phyloP scores from a whole-genome alignment of 1,140 invertebrate species.

The Pachypeltis micranthus region DNA sequence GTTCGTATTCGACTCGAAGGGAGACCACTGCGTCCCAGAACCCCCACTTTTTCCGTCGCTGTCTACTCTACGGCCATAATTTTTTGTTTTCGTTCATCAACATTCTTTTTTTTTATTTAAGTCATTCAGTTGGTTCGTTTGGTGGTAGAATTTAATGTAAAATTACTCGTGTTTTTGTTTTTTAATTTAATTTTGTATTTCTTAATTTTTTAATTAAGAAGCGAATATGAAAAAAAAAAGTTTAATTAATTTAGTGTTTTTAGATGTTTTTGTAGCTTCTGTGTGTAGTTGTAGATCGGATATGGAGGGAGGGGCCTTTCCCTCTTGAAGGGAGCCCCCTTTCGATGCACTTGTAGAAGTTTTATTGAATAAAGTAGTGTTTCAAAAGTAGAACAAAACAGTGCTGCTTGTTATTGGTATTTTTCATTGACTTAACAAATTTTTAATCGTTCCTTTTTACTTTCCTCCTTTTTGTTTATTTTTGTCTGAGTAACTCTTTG shows the following conservation, averaged over 20 bases:
- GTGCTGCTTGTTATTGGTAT: conserved; percentile 32
- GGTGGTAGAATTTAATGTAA: conserved; percentile 30
- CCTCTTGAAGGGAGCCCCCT: too few relatives aligned
- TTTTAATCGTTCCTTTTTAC: conserved; percentile 15
- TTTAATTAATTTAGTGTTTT: conserved; percentile 33
- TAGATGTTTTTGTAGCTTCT: conserved; percentile 36
- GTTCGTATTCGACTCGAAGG: too few relatives aligned
- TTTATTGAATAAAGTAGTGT: conserved; percentile 39
- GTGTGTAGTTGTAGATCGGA: conserved; percentile 36
- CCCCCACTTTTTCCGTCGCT: too few relatives aligned
- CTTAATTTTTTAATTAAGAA: not conserved
- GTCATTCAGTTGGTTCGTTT: conserved; percentile 32
- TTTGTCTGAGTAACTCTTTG: conserved; percentile 1
- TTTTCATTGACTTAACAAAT: conserved; percentile 17
- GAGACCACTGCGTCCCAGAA: too few relatives aligned
- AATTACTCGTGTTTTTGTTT: conserved; percentile 31
- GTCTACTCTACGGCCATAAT: too few relatives aligned
- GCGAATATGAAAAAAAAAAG: not conserved
- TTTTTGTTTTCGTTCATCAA: conserved; percentile 23
- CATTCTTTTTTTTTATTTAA: conserved; percentile 33
- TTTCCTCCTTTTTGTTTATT: conserved; percentile 1
- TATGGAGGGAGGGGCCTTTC: conserved; percentile 9
- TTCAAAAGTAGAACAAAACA: conserved; percentile 33
- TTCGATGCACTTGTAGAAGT: conserved; percentile 36
- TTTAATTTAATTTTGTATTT: too few relatives aligned